Evolutionary conservation across 2,113 vertebrate species (phyloP).

Genomic region (Eptesicus fuscus): DNA sequence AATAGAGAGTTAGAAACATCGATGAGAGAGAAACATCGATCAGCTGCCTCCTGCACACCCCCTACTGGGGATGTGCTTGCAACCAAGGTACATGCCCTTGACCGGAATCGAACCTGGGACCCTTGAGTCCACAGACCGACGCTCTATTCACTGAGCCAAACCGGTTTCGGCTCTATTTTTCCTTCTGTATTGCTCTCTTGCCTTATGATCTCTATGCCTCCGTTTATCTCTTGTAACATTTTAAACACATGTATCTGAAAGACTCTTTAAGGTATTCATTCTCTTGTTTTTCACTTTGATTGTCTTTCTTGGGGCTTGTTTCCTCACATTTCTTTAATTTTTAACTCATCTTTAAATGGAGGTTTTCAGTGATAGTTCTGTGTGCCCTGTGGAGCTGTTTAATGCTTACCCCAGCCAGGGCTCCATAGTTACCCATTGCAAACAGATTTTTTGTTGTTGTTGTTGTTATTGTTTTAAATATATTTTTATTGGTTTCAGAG

Average conservation of each 20-base stretch:
- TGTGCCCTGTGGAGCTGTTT: background rate
- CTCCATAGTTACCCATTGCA: background rate
- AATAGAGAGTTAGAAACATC: no score
- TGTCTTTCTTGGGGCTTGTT: background rate
- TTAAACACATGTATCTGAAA: background rate
- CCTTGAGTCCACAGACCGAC: no score
- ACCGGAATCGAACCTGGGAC: no score
- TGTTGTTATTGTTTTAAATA: no score
- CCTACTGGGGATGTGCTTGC: no score
- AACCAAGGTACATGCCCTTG: no score
- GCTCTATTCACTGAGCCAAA: no score
- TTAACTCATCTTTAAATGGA: background rate
- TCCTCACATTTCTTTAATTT: background rate
- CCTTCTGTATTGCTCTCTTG: background rate
- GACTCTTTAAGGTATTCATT: background rate
- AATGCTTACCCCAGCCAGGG: no score
- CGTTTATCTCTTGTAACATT: background rate
- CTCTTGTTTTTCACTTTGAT: background rate
- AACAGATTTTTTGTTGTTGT: no score
- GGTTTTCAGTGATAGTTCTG: background rate
- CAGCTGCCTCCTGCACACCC: no score
- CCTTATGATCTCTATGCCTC: background rate
- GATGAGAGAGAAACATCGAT: no score
- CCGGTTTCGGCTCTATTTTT: background rate
- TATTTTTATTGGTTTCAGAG: no score